phyloP scores from a whole-genome alignment of 2,888 invertebrate genomes.

The Blastobasis lacticolella region DNA sequence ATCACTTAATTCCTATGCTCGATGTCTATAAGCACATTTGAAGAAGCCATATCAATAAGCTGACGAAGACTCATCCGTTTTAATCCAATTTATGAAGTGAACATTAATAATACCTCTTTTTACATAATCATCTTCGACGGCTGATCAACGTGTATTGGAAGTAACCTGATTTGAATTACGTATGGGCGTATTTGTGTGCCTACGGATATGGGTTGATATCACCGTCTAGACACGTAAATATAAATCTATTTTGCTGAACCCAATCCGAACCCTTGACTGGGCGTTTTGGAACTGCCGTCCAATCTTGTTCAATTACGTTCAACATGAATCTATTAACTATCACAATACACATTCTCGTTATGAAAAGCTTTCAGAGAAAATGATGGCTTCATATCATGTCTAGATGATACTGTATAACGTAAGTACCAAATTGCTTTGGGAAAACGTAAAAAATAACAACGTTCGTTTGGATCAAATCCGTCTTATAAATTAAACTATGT shows the following conservation, averaged over 20 bases:
- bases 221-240: too few species aligned
- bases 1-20: too few species aligned
- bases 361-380: background rate
- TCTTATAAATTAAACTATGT: too few species aligned
- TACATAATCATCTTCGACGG: too few species aligned
- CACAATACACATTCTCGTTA: background rate
- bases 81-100: background rate
- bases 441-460: too few species aligned
- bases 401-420: background rate
- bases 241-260: too few species aligned
- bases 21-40: slow-evolving; percentile 13
- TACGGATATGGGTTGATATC: too few species aligned
- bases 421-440: too few species aligned
- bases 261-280: background rate
- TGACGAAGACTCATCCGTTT: background rate
- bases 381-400: background rate
- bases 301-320: slow-evolving; percentile 36
- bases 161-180: too few species aligned
- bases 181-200: too few species aligned
- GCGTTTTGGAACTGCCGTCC: slow-evolving; percentile 19
- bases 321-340: slow-evolving; percentile 18
- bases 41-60: slow-evolving; percentile 27
- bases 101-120: background rate
- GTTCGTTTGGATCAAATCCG: too few species aligned
- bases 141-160: background rate